Conservation (phyloP, 2,113 vertebrate genomes). For the Ictalurus punctatus region DNA sequence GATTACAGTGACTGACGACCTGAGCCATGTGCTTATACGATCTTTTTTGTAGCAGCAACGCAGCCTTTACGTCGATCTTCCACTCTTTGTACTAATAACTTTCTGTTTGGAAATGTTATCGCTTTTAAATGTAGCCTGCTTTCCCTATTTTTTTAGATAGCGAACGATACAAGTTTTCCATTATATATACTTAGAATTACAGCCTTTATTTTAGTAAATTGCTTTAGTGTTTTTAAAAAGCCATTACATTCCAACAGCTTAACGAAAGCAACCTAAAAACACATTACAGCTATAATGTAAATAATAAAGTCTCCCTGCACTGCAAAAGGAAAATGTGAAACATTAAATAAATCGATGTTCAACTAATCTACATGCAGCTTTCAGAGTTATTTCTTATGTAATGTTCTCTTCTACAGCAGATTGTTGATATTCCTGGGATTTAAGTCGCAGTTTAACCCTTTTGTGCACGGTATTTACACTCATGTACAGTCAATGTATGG, state of each 20-base stretch:
- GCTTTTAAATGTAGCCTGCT: background rate
- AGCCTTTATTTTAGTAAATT: background rate
- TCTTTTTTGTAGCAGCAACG: background rate
- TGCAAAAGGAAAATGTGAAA: background rate
- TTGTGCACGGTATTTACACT: background rate
- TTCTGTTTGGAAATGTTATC: background rate
- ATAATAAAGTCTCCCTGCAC: background rate
- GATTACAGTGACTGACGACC: background rate
- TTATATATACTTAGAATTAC: background rate
- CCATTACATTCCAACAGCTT: background rate
- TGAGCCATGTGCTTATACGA: background rate
- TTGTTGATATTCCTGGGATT: background rate
- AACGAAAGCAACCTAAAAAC: background rate
- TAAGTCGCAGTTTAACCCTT: background rate
- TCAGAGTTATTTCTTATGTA: background rate
- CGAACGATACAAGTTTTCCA: background rate
- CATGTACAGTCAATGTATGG: background rate
- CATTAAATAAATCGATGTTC: background rate
- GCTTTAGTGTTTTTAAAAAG: background rate
- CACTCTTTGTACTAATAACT: background rate
- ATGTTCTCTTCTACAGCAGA: background rate
- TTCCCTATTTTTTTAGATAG: background rate
- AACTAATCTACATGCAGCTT: constrained; percentile 22
- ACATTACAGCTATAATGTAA: background rate
- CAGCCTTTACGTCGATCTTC: background rate